Percentiles rank a stretch among this genome's conserved stretches.
Conservation (phyloP, 2,113 vertebrate genomes). For the Neomonachus schauinslandi region DNA sequence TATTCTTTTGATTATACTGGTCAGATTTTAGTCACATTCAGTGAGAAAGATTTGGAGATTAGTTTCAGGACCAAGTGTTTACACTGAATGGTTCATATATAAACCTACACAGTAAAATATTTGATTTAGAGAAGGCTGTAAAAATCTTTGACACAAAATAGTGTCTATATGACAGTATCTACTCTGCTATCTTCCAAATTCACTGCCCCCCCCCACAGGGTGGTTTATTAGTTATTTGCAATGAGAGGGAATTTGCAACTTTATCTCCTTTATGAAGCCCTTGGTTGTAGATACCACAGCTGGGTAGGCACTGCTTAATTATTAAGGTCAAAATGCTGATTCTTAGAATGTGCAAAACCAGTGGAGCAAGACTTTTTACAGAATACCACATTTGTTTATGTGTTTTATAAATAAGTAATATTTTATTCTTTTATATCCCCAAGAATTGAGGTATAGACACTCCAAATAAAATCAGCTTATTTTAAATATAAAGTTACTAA, state of each 20-base stretch:
- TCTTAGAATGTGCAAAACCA: neutral
- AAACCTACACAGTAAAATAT: neutral
- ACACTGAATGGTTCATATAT: neutral
- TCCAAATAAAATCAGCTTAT: conserved; percentile 22
- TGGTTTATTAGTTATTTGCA: neutral
- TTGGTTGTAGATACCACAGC: neutral
- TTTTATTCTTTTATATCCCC: neutral
- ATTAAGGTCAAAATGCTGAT: neutral
- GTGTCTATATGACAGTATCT: neutral
- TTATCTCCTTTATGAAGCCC: neutral
- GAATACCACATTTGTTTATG: neutral
- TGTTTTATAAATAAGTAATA: neutral
- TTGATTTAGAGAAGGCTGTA: neutral
- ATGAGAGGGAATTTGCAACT: neutral
- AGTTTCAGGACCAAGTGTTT: conserved; percentile 4
- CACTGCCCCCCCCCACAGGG: no score
- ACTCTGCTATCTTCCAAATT: neutral
- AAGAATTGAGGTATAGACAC: neutral
- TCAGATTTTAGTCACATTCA: neutral
- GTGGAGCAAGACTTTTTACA: neutral
- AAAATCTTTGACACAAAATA: neutral
- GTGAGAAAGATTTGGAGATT: neutral
- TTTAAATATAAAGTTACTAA: neutral
- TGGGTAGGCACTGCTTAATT: neutral
- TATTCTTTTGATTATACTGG: neutral